A percentile compares a stretch with the other conserved stretches of the same genome.
Conservation (phyloP, 2,797 vertebrate species). For the Paedocypris micromegethes region DNA sequence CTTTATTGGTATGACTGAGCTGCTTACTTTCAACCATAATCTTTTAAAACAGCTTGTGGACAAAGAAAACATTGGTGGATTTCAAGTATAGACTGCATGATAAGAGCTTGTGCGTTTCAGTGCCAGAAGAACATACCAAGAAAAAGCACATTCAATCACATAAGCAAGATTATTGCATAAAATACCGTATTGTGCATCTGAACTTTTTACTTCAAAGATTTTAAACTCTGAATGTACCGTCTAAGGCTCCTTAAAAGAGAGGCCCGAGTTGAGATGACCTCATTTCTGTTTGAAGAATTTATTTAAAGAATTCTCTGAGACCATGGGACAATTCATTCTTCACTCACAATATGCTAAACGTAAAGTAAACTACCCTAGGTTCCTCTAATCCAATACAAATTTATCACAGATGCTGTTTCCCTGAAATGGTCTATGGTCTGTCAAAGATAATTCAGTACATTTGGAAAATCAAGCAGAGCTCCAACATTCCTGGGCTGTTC, state of each 20-base stretch:
- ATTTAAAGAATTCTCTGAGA: conserved; percentile 6
- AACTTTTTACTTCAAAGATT: not conserved
- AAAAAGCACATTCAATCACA: no score
- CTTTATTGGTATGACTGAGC: conserved; percentile 52
- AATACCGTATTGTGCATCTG: not conserved
- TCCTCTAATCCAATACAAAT: conserved; percentile 61
- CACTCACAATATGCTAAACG: conserved; percentile 45
- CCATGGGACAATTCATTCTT: conserved; percentile 22
- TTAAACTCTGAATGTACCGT: no score
- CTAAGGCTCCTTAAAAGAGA: no score
- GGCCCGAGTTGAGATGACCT: conserved; percentile 6
- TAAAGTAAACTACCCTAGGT: conserved; percentile 49
- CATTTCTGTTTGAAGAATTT: not conserved
- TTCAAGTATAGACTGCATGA: not conserved
- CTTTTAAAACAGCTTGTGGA: not conserved
- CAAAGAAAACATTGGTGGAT: not conserved
- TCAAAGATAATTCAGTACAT: conserved; percentile 69
- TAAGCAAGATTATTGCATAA: not conserved
- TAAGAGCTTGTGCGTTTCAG: not conserved
- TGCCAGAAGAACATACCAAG: no score
- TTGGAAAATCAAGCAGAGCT: conserved; percentile 62
- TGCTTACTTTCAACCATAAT: conserved; percentile 28
- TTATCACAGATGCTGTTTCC: conserved; percentile 60
- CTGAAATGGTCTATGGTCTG: conserved; percentile 57
- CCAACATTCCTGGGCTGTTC: conserved; percentile 63